Base-by-base conservation (phyloP, 1,140 invertebrate species). In the Meloidogyne hapla region DNA sequence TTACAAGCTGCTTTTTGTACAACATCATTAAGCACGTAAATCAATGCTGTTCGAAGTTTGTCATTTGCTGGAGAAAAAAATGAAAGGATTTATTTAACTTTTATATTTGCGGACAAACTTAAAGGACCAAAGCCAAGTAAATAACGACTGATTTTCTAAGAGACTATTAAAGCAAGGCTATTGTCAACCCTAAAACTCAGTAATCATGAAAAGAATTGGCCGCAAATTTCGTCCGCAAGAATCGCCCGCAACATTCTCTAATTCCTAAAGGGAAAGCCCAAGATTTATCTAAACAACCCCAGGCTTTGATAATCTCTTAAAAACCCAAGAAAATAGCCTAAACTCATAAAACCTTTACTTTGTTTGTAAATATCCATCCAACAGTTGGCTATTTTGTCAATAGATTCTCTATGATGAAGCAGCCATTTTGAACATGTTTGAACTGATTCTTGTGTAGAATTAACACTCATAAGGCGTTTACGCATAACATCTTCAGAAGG, bases 21-120 rank as follows among this genome's bases (percentile, higher is more conserved):
- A 1, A 79, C 85, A 63, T 85, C 85, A 62, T 87, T 85, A 74
- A 87, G 77, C 18, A 84, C 72, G 45, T 83, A 84, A 38, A 84
- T 80, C 5, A 84, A 61, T n/a, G 79, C 84, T 8, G 78, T 79
- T 38, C 81, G 66, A 6, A 85, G 66, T 15, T 74, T 73, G 26
- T 84, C 83, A 12, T 62, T 64, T 33, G 69, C 83, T 77, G 63
- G 56, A 81, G 71, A n/a, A n/a, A 23, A 64, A 33, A 33, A 8
- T 33, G 18, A 56, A 21, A 6, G n/a, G n/a, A n/a, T n/a, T n/a
- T n/a, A n/a, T n/a, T n/a, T 6, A 13, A 9, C 5, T n/a, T n/a
- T n/a, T n/a, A 56, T 8, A 56, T 8, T n/a, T 56, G 48, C n/a
- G n/a, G 48, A 56, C 3, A 18, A 42, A 42, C 2, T 42, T 42